Conservation (phyloP, 2,797 vertebrate genomes). For the Jordanella pulchra region DNA sequence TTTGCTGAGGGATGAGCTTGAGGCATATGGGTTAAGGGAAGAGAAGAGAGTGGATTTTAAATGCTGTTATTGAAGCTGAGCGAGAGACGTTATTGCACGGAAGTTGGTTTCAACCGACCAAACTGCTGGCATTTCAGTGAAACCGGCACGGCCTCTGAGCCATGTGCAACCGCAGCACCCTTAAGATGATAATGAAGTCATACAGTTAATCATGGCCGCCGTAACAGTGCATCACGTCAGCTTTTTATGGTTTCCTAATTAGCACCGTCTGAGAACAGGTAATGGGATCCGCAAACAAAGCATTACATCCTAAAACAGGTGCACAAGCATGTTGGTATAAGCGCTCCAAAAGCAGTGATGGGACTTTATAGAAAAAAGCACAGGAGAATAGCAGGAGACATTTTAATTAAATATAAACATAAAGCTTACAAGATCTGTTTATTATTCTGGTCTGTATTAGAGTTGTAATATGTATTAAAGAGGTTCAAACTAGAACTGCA, state of each 20-base stretch:
- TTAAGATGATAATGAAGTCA: constrained; percentile 5
- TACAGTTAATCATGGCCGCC: neutral
- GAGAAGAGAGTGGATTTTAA: neutral
- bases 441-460: neutral
- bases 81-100: neutral
- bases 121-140: neutral
- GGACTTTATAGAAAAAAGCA: neutral
- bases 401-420: neutral
- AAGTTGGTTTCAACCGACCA: neutral
- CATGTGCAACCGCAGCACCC: neutral
- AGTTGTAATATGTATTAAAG: neutral
- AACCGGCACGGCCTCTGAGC: neutral
- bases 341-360: neutral
- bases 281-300: neutral
- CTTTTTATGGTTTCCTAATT: constrained; percentile 9
- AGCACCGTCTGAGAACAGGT: neutral
- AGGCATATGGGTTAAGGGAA: constrained; percentile 16
- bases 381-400: neutral
- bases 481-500: neutral
- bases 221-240: constrained; percentile 3
- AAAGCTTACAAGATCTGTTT: neutral
- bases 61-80: neutral
- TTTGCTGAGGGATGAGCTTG: constrained; percentile 10
- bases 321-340: neutral
- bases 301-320: neutral